phyloP scores from a whole-genome alignment of 2,888 invertebrate genomes.

The Patella pellucida region DNA sequence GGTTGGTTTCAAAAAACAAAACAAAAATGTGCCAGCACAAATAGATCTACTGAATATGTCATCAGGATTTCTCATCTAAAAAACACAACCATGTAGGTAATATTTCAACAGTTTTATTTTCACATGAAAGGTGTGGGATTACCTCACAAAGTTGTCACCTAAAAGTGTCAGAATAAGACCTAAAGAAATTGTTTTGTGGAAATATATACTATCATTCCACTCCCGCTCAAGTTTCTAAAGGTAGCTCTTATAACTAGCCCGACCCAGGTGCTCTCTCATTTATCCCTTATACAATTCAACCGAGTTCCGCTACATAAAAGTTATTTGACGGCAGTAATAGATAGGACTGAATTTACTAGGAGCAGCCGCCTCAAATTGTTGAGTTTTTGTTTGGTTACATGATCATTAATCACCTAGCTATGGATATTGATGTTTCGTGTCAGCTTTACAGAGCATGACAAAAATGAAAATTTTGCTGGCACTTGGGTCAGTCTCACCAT shows the following conservation, averaged over 20 bases:
- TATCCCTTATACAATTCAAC: conserved; percentile 9
- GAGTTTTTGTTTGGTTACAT: conserved; percentile 44
- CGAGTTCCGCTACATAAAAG: conserved; percentile 11
- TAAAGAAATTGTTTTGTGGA: conserved; percentile 3
- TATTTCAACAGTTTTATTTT: too few species aligned
- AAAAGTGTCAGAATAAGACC: conserved; percentile 2
- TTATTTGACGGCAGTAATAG: conserved; percentile 12
- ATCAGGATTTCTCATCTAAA: too few species aligned
- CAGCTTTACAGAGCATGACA: conserved; percentile 65
- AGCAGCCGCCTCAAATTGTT: conserved; percentile 30
- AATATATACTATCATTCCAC: not conserved
- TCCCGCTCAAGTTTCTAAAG: conserved; percentile 1
- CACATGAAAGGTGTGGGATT: not conserved
- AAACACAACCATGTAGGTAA: too few species aligned
- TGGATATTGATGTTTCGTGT: conserved; percentile 67
- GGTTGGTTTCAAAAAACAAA: too few species aligned
- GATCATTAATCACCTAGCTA: conserved; percentile 61
- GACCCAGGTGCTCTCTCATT: conserved; percentile 11
- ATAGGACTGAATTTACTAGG: conserved; percentile 24
- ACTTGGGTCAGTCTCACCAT: conserved; percentile 51
- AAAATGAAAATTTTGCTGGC: conserved; percentile 65
- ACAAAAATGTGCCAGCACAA: too few species aligned
- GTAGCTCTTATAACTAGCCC: conserved; percentile 5
- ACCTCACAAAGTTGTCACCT: conserved; percentile 1
- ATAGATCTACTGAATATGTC: too few species aligned